These are phyloP conservation scores for Tillus elongatus DNA, from an alignment of 2,888 invertebrate species.

Conservation along the genomic window DNA sequence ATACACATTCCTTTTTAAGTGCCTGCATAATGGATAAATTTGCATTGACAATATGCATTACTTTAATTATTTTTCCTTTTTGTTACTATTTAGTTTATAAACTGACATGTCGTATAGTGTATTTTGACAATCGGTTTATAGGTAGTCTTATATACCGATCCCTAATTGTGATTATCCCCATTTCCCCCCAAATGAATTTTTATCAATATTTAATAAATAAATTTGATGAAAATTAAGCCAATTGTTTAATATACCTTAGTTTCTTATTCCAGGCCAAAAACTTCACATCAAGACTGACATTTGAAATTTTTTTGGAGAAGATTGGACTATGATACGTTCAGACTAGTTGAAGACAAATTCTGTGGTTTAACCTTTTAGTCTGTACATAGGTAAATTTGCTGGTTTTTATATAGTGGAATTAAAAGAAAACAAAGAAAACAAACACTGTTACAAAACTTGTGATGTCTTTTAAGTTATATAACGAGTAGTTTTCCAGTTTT, in stretches of 20 bases:
- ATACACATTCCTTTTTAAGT: slow-evolving; percentile 34
- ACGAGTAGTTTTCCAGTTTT: no score
- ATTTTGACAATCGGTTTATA: slow-evolving; percentile 32
- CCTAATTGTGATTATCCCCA: slow-evolving; percentile 34
- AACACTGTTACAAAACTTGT: no score
- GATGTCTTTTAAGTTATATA: no score
- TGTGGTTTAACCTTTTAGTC: slow-evolving; percentile 41
- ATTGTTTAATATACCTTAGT: slow-evolving; percentile 39
- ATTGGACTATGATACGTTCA: slow-evolving; percentile 42
- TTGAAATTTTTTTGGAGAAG: slow-evolving; percentile 44
- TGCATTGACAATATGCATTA: slow-evolving; percentile 28
- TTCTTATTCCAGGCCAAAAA: slow-evolving; percentile 42
- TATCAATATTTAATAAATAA: slow-evolving; percentile 34
- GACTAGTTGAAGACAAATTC: slow-evolving; percentile 43
- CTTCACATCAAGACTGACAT: slow-evolving; percentile 42
- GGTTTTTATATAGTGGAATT: no score
- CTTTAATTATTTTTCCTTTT: no score
- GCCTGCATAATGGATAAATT: slow-evolving; percentile 27
- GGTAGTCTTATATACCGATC: no score
- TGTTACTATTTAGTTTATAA: no score
- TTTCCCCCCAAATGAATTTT: slow-evolving; percentile 31
- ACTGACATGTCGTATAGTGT: no score
- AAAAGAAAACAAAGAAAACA: no score
- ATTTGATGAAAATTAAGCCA: slow-evolving; percentile 32
- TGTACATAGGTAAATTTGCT: no score